These are phyloP conservation scores for Muscicapa comitata DNA, from an alignment of 2,797 vertebrate genomes.

Conservation along the genomic window DNA sequence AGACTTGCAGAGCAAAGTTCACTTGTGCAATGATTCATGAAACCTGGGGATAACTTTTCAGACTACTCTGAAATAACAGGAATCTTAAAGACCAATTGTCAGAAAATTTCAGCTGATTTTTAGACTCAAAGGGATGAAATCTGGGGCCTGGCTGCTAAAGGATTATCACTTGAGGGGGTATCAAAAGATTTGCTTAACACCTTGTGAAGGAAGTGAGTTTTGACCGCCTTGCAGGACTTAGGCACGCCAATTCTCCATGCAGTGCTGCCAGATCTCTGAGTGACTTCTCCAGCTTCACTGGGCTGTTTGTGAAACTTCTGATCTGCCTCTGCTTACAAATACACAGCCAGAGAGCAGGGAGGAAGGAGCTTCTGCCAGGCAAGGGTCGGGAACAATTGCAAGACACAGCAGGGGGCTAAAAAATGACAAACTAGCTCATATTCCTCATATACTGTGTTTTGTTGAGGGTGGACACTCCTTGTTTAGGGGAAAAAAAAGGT, in stretches of 20 bases:
- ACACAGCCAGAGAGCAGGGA: not conserved
- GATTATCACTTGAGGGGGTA: not conserved
- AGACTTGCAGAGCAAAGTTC: not conserved
- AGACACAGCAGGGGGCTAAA: not conserved
- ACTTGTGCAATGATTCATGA: not conserved
- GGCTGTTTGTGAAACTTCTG: not conserved
- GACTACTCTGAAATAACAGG: not conserved
- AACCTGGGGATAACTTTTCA: not conserved
- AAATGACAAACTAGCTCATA: not conserved
- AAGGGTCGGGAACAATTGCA: not conserved
- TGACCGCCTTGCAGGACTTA: not conserved
- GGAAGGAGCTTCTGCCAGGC: not conserved
- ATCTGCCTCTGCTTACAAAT: not conserved
- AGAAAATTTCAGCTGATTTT: not conserved
- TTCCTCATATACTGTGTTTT: not conserved
- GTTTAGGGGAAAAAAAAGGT: not conserved
- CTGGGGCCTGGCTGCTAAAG: not conserved
- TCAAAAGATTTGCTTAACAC: not conserved
- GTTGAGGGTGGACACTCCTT: not conserved
- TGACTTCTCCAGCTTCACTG: not conserved
- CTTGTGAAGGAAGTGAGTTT: not conserved
- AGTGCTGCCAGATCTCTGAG: not conserved
- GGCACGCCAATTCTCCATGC: accelerated
- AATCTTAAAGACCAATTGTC: not conserved
- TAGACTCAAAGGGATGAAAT: not conserved